Evolutionary conservation across 2,113 vertebrate species (phyloP).

Genomic region (Acanthochromis polyacanthus): DNA sequence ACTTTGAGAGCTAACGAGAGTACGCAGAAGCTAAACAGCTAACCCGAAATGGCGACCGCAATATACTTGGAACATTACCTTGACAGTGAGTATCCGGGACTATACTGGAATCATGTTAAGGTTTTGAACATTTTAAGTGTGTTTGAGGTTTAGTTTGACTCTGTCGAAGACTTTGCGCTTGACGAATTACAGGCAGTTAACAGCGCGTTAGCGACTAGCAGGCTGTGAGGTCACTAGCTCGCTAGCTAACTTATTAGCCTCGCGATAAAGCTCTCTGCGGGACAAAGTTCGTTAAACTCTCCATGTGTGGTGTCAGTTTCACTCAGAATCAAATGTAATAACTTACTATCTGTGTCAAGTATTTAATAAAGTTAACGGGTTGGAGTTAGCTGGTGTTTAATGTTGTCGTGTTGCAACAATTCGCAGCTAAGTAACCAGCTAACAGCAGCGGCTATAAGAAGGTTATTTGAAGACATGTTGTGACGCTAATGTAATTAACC

Average conservation of each 20-base stretch:
- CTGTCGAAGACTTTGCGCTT: neutral
- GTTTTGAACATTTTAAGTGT: rapidly evolving
- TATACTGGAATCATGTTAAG: rapidly evolving
- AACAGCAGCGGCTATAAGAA: neutral
- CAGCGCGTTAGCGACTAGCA: constrained; percentile 27
- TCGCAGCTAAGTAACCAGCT: neutral
- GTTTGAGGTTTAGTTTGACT: neutral
- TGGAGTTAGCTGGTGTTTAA: neutral
- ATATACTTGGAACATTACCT: constrained; percentile 98
- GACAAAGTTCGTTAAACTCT: constrained; percentile 4
- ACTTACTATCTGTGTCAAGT: neutral
- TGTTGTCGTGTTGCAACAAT: neutral
- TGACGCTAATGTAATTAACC: rapidly evolving
- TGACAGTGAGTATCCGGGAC: constrained; percentile 89
- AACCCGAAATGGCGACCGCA: constrained; percentile 93
- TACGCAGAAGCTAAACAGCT: constrained; percentile 58
- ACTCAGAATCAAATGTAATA: rapidly evolving
- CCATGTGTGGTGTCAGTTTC: neutral
- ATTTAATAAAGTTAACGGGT: neutral
- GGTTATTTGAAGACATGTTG: neutral
- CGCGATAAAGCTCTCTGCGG: neutral
- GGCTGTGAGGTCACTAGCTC: constrained; percentile 32
- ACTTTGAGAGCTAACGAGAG: constrained; percentile 45
- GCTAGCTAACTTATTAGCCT: constrained; percentile 49
- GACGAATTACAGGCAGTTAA: neutral